These are phyloP conservation scores for Thymelicus sylvestris DNA, from an alignment of 2,888 invertebrate species.

Conservation along the genomic window DNA sequence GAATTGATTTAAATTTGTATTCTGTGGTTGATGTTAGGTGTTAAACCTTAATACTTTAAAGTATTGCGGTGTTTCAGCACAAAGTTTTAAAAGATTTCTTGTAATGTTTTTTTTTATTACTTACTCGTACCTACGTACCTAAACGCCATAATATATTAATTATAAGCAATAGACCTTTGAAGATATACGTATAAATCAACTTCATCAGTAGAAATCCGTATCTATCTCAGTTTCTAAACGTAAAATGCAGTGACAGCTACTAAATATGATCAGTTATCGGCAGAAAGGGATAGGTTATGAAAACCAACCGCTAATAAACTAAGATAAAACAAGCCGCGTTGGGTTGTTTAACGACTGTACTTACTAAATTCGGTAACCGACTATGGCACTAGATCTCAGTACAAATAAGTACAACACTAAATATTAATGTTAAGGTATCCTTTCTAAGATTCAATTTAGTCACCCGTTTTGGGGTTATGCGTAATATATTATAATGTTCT, in stretches of 20 bases:
- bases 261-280: too few relatives aligned
- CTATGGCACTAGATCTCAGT: conserved; percentile 12
- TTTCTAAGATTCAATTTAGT: conserved; percentile 32
- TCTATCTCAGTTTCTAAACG: too few relatives aligned
- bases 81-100: too few relatives aligned
- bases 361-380: conserved; percentile 10
- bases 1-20: conserved; percentile 15
- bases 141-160: too few relatives aligned
- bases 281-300: too few relatives aligned
- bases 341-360: conserved; percentile 27
- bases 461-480: conserved; percentile 32
- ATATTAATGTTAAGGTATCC: conserved; percentile 39
- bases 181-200: too few relatives aligned
- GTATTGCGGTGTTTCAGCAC: too few relatives aligned
- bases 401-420: conserved; percentile 38
- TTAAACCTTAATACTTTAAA: neutral
- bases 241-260: too few relatives aligned
- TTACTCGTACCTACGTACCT: too few relatives aligned
- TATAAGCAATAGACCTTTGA: too few relatives aligned
- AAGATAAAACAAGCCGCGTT: conserved; percentile 28
- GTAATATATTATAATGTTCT: conserved; percentile 32
- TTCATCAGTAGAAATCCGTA: too few relatives aligned
- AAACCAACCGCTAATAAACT: neutral
- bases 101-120: too few relatives aligned
- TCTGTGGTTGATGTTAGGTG: conserved; percentile 7